phyloP scores from a whole-genome alignment of 2,888 invertebrate genomes.

The Kryphioiulus occultus region DNA sequence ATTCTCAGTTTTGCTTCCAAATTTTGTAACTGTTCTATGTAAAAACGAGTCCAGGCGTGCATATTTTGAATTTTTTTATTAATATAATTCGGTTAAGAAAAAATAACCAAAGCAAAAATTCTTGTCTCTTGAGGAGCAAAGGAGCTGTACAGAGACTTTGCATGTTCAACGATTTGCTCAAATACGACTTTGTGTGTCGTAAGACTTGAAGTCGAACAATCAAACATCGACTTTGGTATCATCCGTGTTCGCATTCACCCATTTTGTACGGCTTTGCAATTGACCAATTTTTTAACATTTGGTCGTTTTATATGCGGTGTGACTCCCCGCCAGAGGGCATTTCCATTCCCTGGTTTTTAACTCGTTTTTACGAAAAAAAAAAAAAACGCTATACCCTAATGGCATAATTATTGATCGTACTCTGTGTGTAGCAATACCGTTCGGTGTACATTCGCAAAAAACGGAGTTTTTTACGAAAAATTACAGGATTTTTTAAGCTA shows the following conservation, averaged over 20 bases:
- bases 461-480: neutral
- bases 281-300: neutral
- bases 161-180: neutral
- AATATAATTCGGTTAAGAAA: too few relatives aligned
- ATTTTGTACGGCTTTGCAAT: neutral
- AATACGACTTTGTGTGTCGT: neutral
- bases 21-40: too few relatives aligned
- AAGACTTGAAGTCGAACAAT: neutral
- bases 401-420: neutral
- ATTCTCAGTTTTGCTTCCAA: too few relatives aligned
- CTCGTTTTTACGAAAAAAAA: neutral
- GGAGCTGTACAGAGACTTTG: neutral
- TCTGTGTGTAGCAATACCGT: neutral
- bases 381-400: neutral
- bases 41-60: too few relatives aligned
- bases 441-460: neutral
- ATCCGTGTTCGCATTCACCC: neutral
- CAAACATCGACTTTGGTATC: conserved; percentile 6
- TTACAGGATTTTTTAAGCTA: neutral
- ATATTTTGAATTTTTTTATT: too few relatives aligned
- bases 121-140: neutral
- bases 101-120: too few relatives aligned
- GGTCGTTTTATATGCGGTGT: neutral
- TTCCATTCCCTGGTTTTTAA: neutral
- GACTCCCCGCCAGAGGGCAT: neutral